phyloP scores from a whole-genome alignment of 2,888 invertebrate genomes.

The Apodemia zela region DNA sequence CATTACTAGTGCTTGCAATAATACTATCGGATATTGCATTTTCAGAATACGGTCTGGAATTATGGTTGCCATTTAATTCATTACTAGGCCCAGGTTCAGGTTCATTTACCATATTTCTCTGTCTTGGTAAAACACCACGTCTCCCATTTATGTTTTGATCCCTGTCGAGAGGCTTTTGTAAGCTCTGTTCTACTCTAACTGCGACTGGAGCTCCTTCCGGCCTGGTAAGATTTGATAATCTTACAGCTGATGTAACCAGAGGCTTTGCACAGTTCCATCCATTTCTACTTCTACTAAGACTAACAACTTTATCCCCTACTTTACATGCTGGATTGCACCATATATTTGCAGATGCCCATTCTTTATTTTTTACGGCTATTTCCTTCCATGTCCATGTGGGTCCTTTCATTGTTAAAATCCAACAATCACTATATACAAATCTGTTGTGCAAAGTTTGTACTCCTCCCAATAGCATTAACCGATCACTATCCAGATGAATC shows the following conservation, averaged over 20 bases:
- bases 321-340: conserved; percentile 96
- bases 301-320: conserved; percentile 87
- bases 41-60: conserved; percentile 40
- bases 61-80: conserved; percentile 41
- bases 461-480: conserved; percentile 91
- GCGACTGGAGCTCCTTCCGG: conserved; percentile 69
- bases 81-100: conserved; percentile 72
- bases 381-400: conserved; percentile 87
- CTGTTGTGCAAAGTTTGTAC: conserved; percentile 91
- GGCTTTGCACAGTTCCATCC: conserved; percentile 75
- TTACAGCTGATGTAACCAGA: conserved; percentile 77
- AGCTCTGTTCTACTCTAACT: conserved; percentile 70
- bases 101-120: conserved; percentile 49
- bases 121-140: conserved; percentile 78
- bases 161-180: conserved; percentile 77
- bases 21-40: conserved; percentile 41
- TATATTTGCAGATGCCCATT: conserved; percentile 91
- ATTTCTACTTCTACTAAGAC: conserved; percentile 83
- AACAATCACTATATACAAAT: conserved; percentile 91
- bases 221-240: conserved; percentile 61
- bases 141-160: conserved; percentile 88
- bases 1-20: conserved; percentile 44
- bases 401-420: conserved; percentile 90
- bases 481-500: conserved; percentile 87
- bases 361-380: conserved; percentile 87